A percentile compares a stretch with the other conserved stretches of the same genome.
phyloP scores from a whole-genome alignment of 30 jellyfish, hydroid and myxozoan species.

The Cassiopea andromeda region DNA sequence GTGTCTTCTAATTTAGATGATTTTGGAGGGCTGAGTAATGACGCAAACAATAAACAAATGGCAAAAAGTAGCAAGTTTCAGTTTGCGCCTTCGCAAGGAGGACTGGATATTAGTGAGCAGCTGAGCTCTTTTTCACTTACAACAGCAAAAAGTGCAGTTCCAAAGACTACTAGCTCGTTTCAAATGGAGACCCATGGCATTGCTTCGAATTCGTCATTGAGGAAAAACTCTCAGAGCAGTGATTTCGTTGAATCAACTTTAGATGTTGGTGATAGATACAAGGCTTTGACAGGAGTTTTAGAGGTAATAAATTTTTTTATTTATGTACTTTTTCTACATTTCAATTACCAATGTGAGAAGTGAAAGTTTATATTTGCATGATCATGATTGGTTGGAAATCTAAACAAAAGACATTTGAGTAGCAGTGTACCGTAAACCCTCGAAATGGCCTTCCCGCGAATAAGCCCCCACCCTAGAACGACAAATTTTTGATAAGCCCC shows the following conservation, averaged over 20 bases:
- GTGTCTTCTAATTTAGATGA: not conserved
- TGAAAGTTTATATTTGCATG: too few species aligned
- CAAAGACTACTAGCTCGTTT: not conserved
- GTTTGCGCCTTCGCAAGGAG: not conserved
- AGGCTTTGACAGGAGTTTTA: constrained; percentile 65
- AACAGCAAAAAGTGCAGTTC: not conserved
- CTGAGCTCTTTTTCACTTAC: not conserved
- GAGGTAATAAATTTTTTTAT: constrained; percentile 26
- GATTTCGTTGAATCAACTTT: constrained; percentile 38
- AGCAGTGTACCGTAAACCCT: too few species aligned
- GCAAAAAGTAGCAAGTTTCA: not conserved
- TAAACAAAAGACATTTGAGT: too few species aligned
- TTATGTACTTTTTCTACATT: not conserved
- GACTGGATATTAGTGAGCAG: not conserved
- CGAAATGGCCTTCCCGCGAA: too few species aligned
- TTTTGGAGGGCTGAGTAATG: not conserved
- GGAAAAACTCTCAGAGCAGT: constrained; percentile 4
- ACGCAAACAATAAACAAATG: not conserved
- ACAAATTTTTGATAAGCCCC: too few species aligned
- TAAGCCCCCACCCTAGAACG: too few species aligned
- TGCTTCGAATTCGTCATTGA: not conserved
- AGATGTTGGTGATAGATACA: constrained; percentile 56
- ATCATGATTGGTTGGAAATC: too few species aligned
- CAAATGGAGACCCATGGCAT: not conserved
- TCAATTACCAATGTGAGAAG: not conserved